These are phyloP conservation scores for Hydrochoerus hydrochaeris DNA, from an alignment of 2,113 vertebrate species.

Conservation along the genomic window DNA sequence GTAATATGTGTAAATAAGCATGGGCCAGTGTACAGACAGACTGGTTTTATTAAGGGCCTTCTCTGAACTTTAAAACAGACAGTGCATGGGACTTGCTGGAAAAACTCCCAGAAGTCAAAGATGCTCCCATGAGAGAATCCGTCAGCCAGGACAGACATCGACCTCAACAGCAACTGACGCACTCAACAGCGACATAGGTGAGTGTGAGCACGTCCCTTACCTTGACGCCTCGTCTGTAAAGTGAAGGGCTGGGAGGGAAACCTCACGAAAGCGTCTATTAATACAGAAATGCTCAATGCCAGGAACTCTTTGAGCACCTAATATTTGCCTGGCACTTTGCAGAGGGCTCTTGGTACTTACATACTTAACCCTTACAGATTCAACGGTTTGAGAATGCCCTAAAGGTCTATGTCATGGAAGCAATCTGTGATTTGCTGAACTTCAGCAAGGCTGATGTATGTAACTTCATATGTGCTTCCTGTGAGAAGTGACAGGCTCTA, in stretches of 20 bases:
- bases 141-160: not conserved
- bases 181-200: not conserved
- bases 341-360: not conserved
- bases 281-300: not conserved
- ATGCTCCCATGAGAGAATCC: not conserved
- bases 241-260: not conserved
- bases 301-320: not conserved
- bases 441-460: not conserved
- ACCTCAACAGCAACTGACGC: not conserved
- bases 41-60: constrained; percentile 9
- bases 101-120: not conserved
- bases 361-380: not conserved
- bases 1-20: not conserved
- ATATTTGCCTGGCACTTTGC: not conserved
- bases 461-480: not conserved
- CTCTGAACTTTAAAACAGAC: constrained; percentile 11
- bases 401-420: not conserved
- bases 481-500: not conserved
- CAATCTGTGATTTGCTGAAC: constrained; percentile 25
- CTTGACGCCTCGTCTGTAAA: not conserved
- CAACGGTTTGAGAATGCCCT: not conserved
- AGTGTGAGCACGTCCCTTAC: not conserved
- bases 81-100: not conserved
- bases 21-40: not conserved
- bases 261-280: not conserved